phyloP scores from a whole-genome alignment of 92 coral and sea anemone genomes.

The Blastomussa wellsi region DNA sequence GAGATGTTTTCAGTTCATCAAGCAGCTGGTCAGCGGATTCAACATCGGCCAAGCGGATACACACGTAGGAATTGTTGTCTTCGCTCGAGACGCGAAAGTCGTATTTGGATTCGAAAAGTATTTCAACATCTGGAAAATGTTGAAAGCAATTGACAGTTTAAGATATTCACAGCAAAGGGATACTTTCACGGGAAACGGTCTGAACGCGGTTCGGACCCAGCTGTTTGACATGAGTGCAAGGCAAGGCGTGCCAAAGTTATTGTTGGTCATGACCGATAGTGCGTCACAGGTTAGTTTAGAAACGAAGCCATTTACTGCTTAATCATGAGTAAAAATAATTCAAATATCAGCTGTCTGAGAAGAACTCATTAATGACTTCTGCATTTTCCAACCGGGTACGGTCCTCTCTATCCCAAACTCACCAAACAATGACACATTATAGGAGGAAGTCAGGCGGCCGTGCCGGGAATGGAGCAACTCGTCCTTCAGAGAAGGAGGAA shows the following conservation, averaged over 20 bases:
- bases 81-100: slow-evolving; percentile 24
- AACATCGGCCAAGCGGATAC: slow-evolving; percentile 32
- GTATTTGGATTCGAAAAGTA: slow-evolving; percentile 54
- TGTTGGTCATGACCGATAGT: slow-evolving; percentile 70
- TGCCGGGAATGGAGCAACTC: too few relatives aligned
- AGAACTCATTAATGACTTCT: too few relatives aligned
- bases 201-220: slow-evolving; percentile 18
- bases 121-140: slow-evolving; percentile 23
- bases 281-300: slow-evolving; percentile 33
- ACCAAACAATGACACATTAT: too few relatives aligned
- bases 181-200: slow-evolving; percentile 58
- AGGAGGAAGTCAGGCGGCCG: too few relatives aligned
- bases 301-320: too few relatives aligned
- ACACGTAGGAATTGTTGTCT: slow-evolving; percentile 63
- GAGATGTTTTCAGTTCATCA: slow-evolving; percentile 58
- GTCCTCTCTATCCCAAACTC: too few relatives aligned
- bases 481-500: too few relatives aligned
- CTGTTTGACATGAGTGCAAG: slow-evolving; percentile 58
- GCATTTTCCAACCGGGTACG: too few relatives aligned
- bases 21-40: slow-evolving; percentile 44
- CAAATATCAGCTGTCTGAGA: too few relatives aligned
- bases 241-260: slow-evolving; percentile 28
- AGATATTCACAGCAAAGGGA: slow-evolving; percentile 43
- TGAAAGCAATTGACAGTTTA: slow-evolving; percentile 37
- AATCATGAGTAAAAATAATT: too few relatives aligned